Conservation (phyloP, 2,113 vertebrate species). For the Odocoileus virginianus region DNA sequence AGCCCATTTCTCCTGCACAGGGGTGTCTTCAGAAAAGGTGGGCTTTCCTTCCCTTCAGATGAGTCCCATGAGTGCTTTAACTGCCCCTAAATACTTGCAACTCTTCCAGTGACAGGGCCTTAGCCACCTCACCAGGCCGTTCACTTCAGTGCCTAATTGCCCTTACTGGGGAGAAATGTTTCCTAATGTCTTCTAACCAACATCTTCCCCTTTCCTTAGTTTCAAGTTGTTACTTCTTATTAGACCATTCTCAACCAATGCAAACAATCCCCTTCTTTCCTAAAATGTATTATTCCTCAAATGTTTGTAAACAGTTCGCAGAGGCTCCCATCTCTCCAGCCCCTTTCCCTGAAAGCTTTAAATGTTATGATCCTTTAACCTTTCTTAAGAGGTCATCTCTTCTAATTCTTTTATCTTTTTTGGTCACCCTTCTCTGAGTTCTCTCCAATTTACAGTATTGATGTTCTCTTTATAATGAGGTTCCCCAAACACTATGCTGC, state of each 20-base stretch:
- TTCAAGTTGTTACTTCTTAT: slow-evolving; percentile 73
- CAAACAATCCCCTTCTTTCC: slow-evolving; percentile 63
- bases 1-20: neutral
- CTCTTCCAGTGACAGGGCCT: slow-evolving; percentile 37
- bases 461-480: slow-evolving; percentile 60
- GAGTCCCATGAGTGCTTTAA: neutral
- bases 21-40: neutral
- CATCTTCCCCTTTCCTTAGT: slow-evolving; percentile 74
- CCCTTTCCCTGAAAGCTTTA: slow-evolving; percentile 53
- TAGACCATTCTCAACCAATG: slow-evolving; percentile 61
- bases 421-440: slow-evolving; percentile 62
- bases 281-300: slow-evolving; percentile 70
- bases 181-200: slow-evolving; percentile 69
- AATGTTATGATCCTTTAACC: slow-evolving; percentile 69
- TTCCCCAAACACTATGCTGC: slow-evolving; percentile 23
- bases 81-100: slow-evolving; percentile 36
- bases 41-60: neutral
- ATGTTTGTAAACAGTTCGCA: slow-evolving; percentile 68
- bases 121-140: slow-evolving; percentile 59
- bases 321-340: slow-evolving; percentile 42
- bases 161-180: slow-evolving; percentile 75
- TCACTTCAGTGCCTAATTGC: slow-evolving; percentile 69
- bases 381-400: slow-evolving; percentile 71
- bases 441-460: slow-evolving; percentile 65
- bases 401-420: slow-evolving; percentile 66